These are phyloP conservation scores for Vesta saturnalis DNA, from an alignment of 2,888 invertebrate species.

Conservation along the genomic window DNA sequence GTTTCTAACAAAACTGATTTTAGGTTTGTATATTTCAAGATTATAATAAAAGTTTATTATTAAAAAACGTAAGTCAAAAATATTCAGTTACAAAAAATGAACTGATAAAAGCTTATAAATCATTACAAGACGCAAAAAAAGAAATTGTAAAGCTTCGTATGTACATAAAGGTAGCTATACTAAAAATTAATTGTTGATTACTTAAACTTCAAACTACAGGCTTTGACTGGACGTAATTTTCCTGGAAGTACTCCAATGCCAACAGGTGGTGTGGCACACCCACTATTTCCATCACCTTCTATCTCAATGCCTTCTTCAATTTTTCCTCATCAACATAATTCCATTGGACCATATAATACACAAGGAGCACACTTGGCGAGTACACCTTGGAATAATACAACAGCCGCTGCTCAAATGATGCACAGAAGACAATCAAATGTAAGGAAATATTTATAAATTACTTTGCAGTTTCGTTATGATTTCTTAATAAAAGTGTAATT, in stretches of 20 bases:
- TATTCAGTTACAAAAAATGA: conserved; percentile 54
- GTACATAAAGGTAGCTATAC: conserved; percentile 21
- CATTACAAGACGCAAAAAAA: conserved; percentile 47
- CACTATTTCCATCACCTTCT: not conserved
- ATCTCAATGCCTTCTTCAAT: not conserved
- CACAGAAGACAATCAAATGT: not conserved
- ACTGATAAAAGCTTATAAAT: conserved; percentile 47
- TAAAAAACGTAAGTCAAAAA: conserved; percentile 48
- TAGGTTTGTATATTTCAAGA: conserved; percentile 51
- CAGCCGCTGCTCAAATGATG: not conserved
- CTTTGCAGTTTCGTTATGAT: too few species aligned
- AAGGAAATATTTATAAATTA: too few species aligned
- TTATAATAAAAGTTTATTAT: conserved; percentile 46
- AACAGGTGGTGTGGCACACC: not conserved
- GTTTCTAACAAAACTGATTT: conserved; percentile 2
- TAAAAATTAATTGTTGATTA: too few species aligned
- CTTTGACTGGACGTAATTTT: not conserved
- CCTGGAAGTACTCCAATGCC: not conserved
- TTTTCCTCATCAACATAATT: not conserved
- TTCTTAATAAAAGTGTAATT: too few species aligned
- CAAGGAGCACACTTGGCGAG: not conserved
- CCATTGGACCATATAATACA: not conserved
- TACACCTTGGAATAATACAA: not conserved
- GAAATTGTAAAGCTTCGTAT: conserved; percentile 47
- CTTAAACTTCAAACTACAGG: too few species aligned